phyloP scores from a whole-genome alignment of 2,888 invertebrate species.

The Imbricaverruca yamaguchii region DNA sequence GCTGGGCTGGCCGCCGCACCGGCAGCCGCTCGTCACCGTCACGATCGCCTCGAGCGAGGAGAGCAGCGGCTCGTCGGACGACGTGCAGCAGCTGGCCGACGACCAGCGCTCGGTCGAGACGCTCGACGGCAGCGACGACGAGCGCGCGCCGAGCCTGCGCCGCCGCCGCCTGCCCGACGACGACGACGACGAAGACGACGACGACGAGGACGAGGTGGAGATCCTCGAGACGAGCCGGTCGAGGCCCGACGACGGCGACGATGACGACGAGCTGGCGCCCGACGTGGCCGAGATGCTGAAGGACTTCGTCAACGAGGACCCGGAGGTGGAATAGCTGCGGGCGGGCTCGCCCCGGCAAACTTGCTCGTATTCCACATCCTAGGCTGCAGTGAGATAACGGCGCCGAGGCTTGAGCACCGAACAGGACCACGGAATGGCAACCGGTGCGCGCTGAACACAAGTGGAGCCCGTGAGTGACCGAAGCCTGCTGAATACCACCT shows the following conservation, averaged over 20 bases:
- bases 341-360: neutral
- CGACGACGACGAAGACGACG: neutral
- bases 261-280: neutral
- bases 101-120: neutral
- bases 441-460: too few relatives aligned
- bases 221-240: slow-evolving; percentile 7
- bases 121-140: neutral
- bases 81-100: neutral
- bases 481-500: too few relatives aligned
- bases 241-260: neutral
- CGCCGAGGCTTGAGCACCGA: too few relatives aligned
- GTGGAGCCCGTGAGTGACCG: too few relatives aligned
- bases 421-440: too few relatives aligned
- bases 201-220: neutral
- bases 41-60: neutral
- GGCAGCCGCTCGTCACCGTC: neutral
- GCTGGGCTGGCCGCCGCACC: neutral
- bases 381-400: too few relatives aligned
- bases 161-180: neutral
- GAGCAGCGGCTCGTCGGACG: neutral
- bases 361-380: too few relatives aligned
- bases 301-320: slow-evolving; percentile 9
- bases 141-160: neutral
- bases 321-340: slow-evolving; percentile 10
- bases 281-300: slow-evolving; percentile 21